A percentile compares a stretch with the other conserved stretches of the same genome.
phyloP scores from a whole-genome alignment of 2,113 vertebrate genomes.

The Nerophis ophidion region DNA sequence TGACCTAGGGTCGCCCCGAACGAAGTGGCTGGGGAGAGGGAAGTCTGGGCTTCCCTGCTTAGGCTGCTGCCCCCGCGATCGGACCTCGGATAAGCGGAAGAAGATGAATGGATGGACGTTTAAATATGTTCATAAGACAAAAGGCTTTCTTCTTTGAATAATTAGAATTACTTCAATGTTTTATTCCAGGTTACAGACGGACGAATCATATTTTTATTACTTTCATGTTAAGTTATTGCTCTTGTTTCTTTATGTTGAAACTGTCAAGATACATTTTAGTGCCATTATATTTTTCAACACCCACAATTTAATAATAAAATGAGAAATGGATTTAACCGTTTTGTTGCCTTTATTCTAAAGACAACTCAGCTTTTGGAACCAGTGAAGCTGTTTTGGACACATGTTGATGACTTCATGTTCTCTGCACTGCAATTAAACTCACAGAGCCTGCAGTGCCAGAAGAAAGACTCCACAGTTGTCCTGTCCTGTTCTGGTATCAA shows the following conservation, averaged over 20 bases:
- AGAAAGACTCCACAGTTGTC: constrained; percentile 14
- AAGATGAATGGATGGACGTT: too few species aligned
- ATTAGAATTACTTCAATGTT: constrained; percentile 22
- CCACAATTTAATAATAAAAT: constrained; percentile 54
- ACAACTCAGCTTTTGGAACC: constrained; percentile 47
- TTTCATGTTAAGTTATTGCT: constrained; percentile 83
- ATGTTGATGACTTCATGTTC: constrained; percentile 58
- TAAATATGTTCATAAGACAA: not conserved
- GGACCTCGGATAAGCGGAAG: too few species aligned
- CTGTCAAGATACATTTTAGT: not conserved
- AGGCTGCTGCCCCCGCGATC: too few species aligned
- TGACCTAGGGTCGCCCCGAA: too few species aligned
- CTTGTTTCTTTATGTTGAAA: constrained; percentile 57
- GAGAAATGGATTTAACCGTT: not conserved
- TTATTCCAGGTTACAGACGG: constrained; percentile 14
- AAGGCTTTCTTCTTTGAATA: constrained; percentile 25
- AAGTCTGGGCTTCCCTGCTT: too few species aligned
- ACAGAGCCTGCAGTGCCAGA: constrained; percentile 18
- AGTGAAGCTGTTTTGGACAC: constrained; percentile 54
- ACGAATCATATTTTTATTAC: constrained; percentile 28
- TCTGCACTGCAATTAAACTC: constrained; percentile 41
- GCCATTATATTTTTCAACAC: constrained; percentile 29
- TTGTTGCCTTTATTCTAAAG: constrained; percentile 31
- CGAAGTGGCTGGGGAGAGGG: too few species aligned
- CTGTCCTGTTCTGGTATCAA: constrained; percentile 23